Conservation (phyloP, 2,888 invertebrate species). For the Nomada hirtipes region DNA sequence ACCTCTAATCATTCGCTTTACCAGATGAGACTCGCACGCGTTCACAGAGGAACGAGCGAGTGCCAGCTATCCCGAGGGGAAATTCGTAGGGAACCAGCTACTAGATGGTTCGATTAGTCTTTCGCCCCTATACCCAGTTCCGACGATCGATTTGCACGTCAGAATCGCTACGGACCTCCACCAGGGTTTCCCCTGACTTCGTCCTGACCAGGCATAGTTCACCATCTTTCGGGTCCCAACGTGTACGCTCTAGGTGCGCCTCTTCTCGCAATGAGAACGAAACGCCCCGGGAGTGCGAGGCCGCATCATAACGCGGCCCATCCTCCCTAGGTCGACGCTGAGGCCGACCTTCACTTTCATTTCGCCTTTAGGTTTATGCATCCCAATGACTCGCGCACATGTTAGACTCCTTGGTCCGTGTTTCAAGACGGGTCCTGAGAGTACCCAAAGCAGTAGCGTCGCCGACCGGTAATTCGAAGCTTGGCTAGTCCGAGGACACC, state of each 20-base stretch:
- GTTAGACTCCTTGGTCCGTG: slow-evolving; percentile 91
- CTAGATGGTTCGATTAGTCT: slow-evolving; percentile 91
- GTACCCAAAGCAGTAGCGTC: slow-evolving; percentile 82
- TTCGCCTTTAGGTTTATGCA: too few species aligned
- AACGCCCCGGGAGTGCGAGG: slow-evolving; percentile 74
- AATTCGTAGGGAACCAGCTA: slow-evolving; percentile 92
- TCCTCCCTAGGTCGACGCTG: too few species aligned
- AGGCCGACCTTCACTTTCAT: too few species aligned
- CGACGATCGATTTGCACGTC: slow-evolving; percentile 93
- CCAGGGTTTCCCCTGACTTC: slow-evolving; percentile 86
- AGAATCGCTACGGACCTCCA: slow-evolving; percentile 88
- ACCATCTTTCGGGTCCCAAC: slow-evolving; percentile 91
- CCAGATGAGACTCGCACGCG: too few species aligned
- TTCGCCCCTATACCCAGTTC: slow-evolving; percentile 91
- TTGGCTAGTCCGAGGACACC: slow-evolving; percentile 75
- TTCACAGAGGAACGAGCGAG: slow-evolving; percentile 91
- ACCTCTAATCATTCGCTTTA: too few species aligned
- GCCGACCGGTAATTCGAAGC: slow-evolving; percentile 74
- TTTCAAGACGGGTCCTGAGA: slow-evolving; percentile 86
- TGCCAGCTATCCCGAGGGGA: slow-evolving; percentile 85
- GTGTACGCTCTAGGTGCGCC: slow-evolving; percentile 88
- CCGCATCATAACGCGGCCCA: too few species aligned
- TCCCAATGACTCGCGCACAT: slow-evolving; percentile 61
- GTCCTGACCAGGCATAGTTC: slow-evolving; percentile 90
- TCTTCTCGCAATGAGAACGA: slow-evolving; percentile 83